These are phyloP conservation scores for Etheostoma cragini DNA, from an alignment of 2,113 vertebrate species.

Conservation along the genomic window DNA sequence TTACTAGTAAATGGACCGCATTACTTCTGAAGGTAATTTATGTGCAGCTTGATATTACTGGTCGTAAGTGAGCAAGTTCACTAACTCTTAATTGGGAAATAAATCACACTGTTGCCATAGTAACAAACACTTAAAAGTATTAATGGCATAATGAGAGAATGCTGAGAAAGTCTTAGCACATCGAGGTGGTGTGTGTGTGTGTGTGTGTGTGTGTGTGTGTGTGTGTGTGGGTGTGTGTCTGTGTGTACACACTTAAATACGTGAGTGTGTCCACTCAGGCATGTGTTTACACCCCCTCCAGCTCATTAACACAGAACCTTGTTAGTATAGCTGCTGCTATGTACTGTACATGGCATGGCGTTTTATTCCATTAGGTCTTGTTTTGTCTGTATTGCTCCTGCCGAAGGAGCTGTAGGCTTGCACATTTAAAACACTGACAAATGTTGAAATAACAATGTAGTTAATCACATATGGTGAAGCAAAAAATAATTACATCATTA, in stretches of 20 bases:
- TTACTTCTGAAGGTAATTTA: constrained; percentile 67
- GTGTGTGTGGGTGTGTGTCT: constrained; percentile 25
- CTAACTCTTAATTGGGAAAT: constrained; percentile 77
- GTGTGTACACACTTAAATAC: neutral
- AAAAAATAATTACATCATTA: constrained; percentile 29
- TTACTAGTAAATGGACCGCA: constrained; percentile 43
- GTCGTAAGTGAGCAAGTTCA: constrained; percentile 62
- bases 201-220: constrained; percentile 11
- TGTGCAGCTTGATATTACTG: constrained; percentile 61
- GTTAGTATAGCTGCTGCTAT: constrained; percentile 57
- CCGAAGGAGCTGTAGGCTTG: constrained; percentile 21
- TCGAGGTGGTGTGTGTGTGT: constrained; percentile 25
- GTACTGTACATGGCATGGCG: constrained; percentile 39
- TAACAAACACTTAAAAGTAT: constrained; percentile 60
- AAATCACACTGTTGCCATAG: constrained; percentile 73
- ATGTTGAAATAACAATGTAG: constrained; percentile 46
- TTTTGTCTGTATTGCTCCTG: constrained; percentile 31
- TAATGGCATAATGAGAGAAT: constrained; percentile 60
- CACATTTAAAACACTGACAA: constrained; percentile 40
- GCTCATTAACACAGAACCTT: constrained; percentile 66
- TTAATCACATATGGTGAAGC: constrained; percentile 30
- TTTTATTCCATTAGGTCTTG: constrained; percentile 59
- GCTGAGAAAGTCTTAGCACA: constrained; percentile 44
- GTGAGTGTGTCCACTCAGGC: constrained; percentile 47
- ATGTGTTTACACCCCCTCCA: constrained; percentile 51